Conservation (phyloP, 2,797 vertebrate genomes). For the Aeoliscus strigatus region DNA sequence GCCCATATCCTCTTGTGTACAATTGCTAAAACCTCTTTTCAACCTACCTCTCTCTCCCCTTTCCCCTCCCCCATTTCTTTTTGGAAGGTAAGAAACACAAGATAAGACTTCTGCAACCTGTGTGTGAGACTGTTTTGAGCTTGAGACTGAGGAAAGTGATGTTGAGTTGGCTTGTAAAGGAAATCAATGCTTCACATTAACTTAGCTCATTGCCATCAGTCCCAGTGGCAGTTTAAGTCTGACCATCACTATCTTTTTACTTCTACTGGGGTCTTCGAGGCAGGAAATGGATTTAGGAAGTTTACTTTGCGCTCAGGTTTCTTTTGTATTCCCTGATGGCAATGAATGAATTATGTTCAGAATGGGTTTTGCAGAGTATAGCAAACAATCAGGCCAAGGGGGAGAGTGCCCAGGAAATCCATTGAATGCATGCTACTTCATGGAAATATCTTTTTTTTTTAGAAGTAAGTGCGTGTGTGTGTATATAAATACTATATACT, state of each 20-base stretch:
- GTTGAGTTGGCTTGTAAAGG: conserved; percentile 58
- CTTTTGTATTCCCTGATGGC: conserved; percentile 55
- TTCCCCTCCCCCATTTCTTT: conserved; percentile 55
- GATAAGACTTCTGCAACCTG: conserved; percentile 44
- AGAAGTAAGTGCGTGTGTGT: too few relatives aligned
- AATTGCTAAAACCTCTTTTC: conserved; percentile 62
- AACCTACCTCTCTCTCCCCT: conserved; percentile 37
- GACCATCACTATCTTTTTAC: conserved; percentile 57
- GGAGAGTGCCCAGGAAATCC: conserved; percentile 35
- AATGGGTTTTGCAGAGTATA: conserved; percentile 57
- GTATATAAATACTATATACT: too few relatives aligned
- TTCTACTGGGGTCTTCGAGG: conserved; percentile 56
- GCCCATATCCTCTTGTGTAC: conserved; percentile 56
- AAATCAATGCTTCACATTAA: conserved; percentile 78
- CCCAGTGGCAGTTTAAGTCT: conserved; percentile 55
- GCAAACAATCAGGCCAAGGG: conserved; percentile 33
- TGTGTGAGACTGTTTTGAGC: conserved; percentile 45
- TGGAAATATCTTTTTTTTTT: too few relatives aligned
- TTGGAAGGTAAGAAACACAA: conserved; percentile 77
- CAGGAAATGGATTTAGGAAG: conserved; percentile 71
- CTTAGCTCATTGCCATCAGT: conserved; percentile 54
- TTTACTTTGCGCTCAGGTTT: conserved; percentile 69
- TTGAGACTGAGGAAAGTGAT: conserved; percentile 58
- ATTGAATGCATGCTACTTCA: conserved; percentile 53
- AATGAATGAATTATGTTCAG: conserved; percentile 58